Evolutionary conservation across 2,888 invertebrate genomes (phyloP), one percentile per base, ranked within the genome.

Genomic region (Melipona beecheii): DNA sequence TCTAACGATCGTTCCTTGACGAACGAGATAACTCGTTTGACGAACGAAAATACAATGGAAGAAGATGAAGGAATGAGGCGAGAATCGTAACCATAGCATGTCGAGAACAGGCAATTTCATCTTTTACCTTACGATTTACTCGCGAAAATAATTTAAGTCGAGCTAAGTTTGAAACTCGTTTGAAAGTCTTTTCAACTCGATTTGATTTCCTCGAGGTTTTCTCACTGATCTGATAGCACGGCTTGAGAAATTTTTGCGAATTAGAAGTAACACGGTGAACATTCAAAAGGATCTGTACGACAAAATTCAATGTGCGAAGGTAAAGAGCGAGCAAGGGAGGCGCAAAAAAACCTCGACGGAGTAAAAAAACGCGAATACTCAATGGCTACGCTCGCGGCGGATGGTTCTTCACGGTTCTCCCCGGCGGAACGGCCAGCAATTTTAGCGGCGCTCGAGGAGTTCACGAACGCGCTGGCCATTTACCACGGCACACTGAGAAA

Each of bases 381-480:
- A 73, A 87, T 87, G 81, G 83, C 76, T 21, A 73, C 79, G 54
- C 62, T 65, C 58, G 52, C 62, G 49, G 75, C 69, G 74, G 70
- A 74, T 60, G 72, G 71, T 78, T 60, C 75, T 24, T 76, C 78
- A 11, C 69, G 54, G 70, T 75, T 86, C 62, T 73, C 83, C 17
- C 65, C 68, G 19, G 19, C 86, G 60, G 86, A 91, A 78, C 86
- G 87, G 60, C 83, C 86, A 71, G 83, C 83, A 78, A 85, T 92
- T 83, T 81, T 91, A 78, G 86, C 90, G 62, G 84, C 88, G 66
- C 90, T 94, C 79, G 90, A 92, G 86, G 91, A 91, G 87, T 92
- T 90, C 82, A 88, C 75, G 72, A 92, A 93, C 80, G 91, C 90
- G 82, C 86, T 94, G 83, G 90, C 90, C 75, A 86, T 94, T 87